phyloP scores from a whole-genome alignment of 2,113 vertebrate genomes.

The Microtus montanus region DNA sequence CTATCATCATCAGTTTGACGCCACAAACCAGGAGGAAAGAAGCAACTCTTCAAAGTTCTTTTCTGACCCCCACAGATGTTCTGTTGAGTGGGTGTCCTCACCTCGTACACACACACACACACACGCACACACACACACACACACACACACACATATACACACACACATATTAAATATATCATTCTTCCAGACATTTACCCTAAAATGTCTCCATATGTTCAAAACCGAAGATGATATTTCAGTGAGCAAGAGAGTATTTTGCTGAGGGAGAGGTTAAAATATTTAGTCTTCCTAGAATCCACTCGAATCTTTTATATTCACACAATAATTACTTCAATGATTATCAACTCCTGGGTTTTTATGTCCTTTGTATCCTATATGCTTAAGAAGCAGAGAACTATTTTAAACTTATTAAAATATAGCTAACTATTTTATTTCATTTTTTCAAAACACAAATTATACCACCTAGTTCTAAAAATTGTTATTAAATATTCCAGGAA shows the following conservation, averaged over 20 bases:
- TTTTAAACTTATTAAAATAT: neutral
- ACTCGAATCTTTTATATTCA: constrained; percentile 2
- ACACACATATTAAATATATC: neutral
- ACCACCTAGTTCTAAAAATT: neutral
- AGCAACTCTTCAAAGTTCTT: neutral
- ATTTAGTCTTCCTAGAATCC: neutral
- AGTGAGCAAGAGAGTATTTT: neutral
- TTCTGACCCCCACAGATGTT: neutral
- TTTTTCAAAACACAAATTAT: neutral
- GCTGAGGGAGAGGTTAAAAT: neutral
- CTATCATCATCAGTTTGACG: too few species aligned
- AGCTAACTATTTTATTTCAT: neutral
- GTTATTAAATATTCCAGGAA: neutral
- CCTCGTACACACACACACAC: neutral
- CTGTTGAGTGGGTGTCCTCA: neutral
- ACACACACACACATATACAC: neutral
- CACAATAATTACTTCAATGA: constrained; percentile 9
- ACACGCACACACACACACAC: neutral
- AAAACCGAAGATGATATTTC: neutral
- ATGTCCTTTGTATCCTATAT: neutral
- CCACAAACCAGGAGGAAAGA: neutral
- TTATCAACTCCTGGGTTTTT: neutral
- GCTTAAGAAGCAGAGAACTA: neutral
- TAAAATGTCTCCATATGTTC: neutral
- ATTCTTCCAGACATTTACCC: neutral